These are phyloP conservation scores for Cyprinodon variegatus DNA, from an alignment of 2,113 vertebrate species.

Conservation along the genomic window DNA sequence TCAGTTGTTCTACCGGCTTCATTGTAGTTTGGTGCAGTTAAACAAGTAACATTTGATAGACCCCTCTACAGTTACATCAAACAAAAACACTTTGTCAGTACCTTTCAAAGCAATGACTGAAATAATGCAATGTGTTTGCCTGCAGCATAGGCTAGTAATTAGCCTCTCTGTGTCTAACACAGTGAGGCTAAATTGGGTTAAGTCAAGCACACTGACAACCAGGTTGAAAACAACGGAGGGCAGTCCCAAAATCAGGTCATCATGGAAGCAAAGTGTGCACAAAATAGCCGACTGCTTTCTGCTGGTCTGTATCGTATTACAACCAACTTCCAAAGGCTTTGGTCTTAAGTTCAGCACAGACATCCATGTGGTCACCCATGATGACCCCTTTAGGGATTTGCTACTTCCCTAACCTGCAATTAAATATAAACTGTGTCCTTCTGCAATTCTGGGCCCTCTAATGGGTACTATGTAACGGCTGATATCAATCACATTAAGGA, in stretches of 20 bases:
- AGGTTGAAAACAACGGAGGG: conserved; percentile 63
- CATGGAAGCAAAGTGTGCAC: conserved; percentile 42
- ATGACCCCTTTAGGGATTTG: conserved; percentile 59
- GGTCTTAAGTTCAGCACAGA: conserved; percentile 59
- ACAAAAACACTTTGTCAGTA: conserved; percentile 18
- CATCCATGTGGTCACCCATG: conserved; percentile 59
- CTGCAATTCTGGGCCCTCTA: conserved; percentile 39
- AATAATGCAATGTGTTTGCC: conserved; percentile 47
- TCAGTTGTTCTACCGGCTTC: neutral
- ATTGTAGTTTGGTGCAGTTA: neutral
- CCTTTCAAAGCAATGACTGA: conserved; percentile 31
- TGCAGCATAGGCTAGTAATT: conserved; percentile 60
- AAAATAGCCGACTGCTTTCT: conserved; percentile 54
- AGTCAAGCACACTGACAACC: conserved; percentile 62
- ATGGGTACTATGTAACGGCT: conserved; percentile 55
- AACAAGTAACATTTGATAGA: neutral
- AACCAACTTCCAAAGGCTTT: conserved; percentile 60
- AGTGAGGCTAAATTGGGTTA: conserved; percentile 69
- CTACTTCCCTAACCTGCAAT: conserved; percentile 29
- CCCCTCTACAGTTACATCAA: neutral
- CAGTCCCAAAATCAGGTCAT: conserved; percentile 76
- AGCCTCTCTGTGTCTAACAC: conserved; percentile 62
- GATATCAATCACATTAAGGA: conserved; percentile 61
- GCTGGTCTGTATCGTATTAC: conserved; percentile 63
- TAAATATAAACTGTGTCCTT: conserved; percentile 49